Evolutionary conservation across 1,140 invertebrate genomes (phyloP).

Genomic region (Ceratina japonica): DNA sequence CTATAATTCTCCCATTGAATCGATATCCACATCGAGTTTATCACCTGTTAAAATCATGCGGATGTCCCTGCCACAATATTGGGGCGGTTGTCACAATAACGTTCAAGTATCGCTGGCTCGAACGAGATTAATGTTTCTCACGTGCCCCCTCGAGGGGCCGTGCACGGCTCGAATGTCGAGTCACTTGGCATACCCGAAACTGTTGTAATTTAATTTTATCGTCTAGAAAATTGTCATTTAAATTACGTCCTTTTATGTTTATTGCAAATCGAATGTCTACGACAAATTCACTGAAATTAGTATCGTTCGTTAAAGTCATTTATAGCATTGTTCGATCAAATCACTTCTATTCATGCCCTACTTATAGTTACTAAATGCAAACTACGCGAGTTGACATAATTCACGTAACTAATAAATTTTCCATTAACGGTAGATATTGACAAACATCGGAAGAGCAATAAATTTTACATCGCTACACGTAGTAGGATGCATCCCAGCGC

Average conservation of each 20-base stretch:
- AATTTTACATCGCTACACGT: not conserved
- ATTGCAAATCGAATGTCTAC: too few relatives aligned
- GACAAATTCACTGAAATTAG: too few relatives aligned
- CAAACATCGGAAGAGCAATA: conserved; percentile 13
- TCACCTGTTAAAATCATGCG: conserved; percentile 4
- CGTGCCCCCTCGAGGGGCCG: not conserved
- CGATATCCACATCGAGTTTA: not conserved
- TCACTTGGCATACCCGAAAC: too few relatives aligned
- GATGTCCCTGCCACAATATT: conserved; percentile 5
- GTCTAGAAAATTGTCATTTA: too few relatives aligned
- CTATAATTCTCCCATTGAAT: not conserved
- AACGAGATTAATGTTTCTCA: conserved; percentile 23
- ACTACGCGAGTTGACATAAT: not conserved
- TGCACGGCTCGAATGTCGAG: not conserved
- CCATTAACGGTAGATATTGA: conserved; percentile 2
- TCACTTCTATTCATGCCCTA: too few relatives aligned
- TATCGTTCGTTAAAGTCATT: too few relatives aligned
- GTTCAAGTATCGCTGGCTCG: conserved; percentile 2
- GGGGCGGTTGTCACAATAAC: conserved; percentile 3
- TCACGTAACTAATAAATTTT: not conserved
- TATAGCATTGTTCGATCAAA: too few relatives aligned
- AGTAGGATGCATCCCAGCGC: too few relatives aligned
- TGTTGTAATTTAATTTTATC: too few relatives aligned
- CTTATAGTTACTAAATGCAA: not conserved
- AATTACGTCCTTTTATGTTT: too few relatives aligned